Percentiles rank a stretch among this genome's conserved stretches.
phyloP scores from a whole-genome alignment of 2,888 invertebrate genomes.

The Xestia rhomboidea region DNA sequence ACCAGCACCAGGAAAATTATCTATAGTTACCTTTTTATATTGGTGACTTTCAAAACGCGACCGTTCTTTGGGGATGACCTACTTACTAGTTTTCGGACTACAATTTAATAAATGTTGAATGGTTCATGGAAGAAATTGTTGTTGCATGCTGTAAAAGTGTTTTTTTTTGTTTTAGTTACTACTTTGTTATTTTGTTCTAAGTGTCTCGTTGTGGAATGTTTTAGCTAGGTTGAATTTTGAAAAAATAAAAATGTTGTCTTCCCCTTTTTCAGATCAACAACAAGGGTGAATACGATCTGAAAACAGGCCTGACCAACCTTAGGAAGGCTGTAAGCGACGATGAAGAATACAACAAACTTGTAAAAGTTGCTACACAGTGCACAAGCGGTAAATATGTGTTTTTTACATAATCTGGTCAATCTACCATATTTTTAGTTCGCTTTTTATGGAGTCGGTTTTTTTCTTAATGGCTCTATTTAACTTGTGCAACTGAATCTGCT shows the following conservation, averaged over 20 bases:
- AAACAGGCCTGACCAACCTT: constrained; percentile 13
- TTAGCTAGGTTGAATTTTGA: neutral
- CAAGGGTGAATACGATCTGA: constrained; percentile 36
- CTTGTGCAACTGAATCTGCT: neutral
- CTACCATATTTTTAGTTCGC: neutral
- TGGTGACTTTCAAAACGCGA: neutral
- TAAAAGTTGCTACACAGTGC: constrained; percentile 6
- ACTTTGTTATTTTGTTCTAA: neutral
- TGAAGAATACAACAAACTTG: constrained; percentile 11
- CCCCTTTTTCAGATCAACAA: constrained; percentile 11
- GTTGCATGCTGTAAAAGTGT: neutral
- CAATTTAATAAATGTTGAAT: neutral
- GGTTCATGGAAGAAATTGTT: neutral
- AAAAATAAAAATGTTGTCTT: neutral
- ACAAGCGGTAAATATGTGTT: constrained; percentile 18
- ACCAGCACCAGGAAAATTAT: neutral
- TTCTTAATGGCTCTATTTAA: neutral
- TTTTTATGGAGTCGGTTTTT: neutral
- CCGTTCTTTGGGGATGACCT: neutral
- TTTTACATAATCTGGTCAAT: neutral
- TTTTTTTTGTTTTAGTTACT: neutral
- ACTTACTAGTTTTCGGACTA: neutral
- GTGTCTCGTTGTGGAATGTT: neutral
- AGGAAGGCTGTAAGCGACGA: constrained; percentile 16
- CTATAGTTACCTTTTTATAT: too few relatives aligned